Conservation (phyloP, 1,140 invertebrate genomes). For the Phthorimaea operculella region DNA sequence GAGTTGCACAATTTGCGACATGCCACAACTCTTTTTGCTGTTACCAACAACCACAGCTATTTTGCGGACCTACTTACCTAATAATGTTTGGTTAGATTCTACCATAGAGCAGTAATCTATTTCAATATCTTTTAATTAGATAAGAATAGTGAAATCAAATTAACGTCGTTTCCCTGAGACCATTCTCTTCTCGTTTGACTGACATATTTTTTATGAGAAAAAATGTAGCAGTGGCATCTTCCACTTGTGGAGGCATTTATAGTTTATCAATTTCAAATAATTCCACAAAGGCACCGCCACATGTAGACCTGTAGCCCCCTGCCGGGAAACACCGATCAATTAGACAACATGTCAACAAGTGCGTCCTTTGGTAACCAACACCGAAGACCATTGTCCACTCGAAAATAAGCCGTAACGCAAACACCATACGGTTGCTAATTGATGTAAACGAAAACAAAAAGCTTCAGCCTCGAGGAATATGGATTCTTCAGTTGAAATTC, state of each 20-base stretch:
- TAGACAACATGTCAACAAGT: slow-evolving; percentile 68
- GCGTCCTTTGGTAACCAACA: slow-evolving; percentile 55
- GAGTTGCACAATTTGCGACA: background rate
- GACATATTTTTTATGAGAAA: slow-evolving; percentile 25
- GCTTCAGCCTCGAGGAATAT: slow-evolving; percentile 10
- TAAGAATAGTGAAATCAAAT: background rate
- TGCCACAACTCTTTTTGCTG: background rate
- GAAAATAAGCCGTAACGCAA: slow-evolving; percentile 51
- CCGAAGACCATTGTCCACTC: slow-evolving; percentile 19
- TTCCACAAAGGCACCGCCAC: slow-evolving; percentile 60
- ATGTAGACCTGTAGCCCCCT: slow-evolving; percentile 53
- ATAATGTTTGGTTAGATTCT: too few relatives aligned
- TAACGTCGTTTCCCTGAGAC: background rate
- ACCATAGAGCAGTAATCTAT: too few relatives aligned
- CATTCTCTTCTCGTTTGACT: slow-evolving; percentile 11
- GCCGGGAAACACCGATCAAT: slow-evolving; percentile 63
- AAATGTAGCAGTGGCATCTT: slow-evolving; percentile 59
- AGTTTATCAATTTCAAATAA: slow-evolving; percentile 65
- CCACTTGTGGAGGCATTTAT: slow-evolving; percentile 59
- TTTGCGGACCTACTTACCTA: background rate
- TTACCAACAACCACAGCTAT: background rate
- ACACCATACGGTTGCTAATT: slow-evolving; percentile 39
- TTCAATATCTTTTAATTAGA: background rate
- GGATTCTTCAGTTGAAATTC: slow-evolving; percentile 14
- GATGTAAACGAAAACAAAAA: slow-evolving; percentile 18